Percentiles rank a stretch among this genome's conserved stretches.
phyloP scores from a whole-genome alignment of 2,113 vertebrate genomes.

The Melanerpes aurifrons region DNA sequence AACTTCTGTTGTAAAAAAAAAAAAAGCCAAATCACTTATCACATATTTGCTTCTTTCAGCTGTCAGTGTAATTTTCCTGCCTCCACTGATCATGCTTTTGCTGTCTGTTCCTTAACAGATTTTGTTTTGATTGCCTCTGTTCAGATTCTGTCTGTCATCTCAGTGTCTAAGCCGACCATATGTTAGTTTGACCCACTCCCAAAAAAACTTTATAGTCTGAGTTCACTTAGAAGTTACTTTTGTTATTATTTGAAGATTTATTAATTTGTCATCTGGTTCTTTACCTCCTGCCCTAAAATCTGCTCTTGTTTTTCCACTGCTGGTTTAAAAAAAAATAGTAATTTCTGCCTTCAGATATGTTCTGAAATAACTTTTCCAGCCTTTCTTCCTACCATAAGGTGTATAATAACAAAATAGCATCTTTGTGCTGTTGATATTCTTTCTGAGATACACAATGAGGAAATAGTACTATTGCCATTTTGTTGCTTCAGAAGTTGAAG shows the following conservation, averaged over 20 bases:
- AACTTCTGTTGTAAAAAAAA: background rate
- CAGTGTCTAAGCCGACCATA: constrained; percentile 57
- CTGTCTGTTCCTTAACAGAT: constrained; percentile 67
- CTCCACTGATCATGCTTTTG: constrained; percentile 58
- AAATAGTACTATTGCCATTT: background rate
- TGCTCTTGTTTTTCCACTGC: background rate
- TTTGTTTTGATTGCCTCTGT: constrained; percentile 69
- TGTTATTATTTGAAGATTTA: constrained; percentile 59
- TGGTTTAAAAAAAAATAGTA: background rate
- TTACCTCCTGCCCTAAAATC: constrained; percentile 30
- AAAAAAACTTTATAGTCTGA: constrained; percentile 42
- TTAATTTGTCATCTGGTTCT: constrained; percentile 61
- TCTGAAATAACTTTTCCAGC: background rate
- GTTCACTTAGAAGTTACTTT: constrained; percentile 44
- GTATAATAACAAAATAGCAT: background rate
- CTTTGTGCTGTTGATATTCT: background rate
- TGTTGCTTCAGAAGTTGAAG: background rate
- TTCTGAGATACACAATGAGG: background rate
- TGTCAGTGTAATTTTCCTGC: constrained; percentile 51
- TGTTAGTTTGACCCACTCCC: constrained; percentile 58
- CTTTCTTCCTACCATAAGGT: background rate
- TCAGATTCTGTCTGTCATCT: constrained; percentile 61
- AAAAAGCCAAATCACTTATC: background rate
- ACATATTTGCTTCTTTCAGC: constrained; percentile 28
- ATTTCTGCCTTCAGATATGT: background rate